A percentile compares a stretch with the other conserved stretches of the same genome.
Evolutionary conservation across 2,888 invertebrate species (phyloP).

Genomic region (Catocala sponsa): DNA sequence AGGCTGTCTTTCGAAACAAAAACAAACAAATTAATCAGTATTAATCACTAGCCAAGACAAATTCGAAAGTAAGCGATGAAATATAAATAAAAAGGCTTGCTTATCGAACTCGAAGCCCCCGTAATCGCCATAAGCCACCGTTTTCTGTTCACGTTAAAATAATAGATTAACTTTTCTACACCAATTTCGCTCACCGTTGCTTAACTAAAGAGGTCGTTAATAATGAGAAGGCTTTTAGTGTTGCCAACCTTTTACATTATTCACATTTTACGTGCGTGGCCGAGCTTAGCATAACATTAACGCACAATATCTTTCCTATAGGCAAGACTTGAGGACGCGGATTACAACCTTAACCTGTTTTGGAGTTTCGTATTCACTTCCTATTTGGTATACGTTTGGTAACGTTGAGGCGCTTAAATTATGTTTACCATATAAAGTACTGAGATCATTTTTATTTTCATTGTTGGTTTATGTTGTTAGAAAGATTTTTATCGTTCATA

Average conservation of each 20-base stretch:
- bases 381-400: neutral
- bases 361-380: neutral
- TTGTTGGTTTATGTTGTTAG: neutral
- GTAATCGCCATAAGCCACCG: slow-evolving; percentile 14
- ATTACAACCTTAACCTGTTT: slow-evolving; percentile 1
- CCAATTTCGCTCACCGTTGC: slow-evolving; percentile 31
- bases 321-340: neutral
- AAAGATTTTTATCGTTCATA: neutral
- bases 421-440: neutral
- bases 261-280: slow-evolving; percentile 46
- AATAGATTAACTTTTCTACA: slow-evolving; percentile 33
- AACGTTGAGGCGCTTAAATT: neutral
- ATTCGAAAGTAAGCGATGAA: too few relatives aligned
- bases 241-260: slow-evolving; percentile 57
- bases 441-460: neutral
- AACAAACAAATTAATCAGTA: too few relatives aligned
- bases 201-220: slow-evolving; percentile 52
- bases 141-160: slow-evolving; percentile 17
- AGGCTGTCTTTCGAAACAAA: too few relatives aligned
- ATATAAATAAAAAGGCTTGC: neutral
- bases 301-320: neutral
- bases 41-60: too few relatives aligned
- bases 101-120: neutral
- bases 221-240: slow-evolving; percentile 56
- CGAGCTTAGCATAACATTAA: slow-evolving; percentile 34